Base-by-base conservation (phyloP, 2,797 vertebrate species). In the Chelonia mydas region DNA sequence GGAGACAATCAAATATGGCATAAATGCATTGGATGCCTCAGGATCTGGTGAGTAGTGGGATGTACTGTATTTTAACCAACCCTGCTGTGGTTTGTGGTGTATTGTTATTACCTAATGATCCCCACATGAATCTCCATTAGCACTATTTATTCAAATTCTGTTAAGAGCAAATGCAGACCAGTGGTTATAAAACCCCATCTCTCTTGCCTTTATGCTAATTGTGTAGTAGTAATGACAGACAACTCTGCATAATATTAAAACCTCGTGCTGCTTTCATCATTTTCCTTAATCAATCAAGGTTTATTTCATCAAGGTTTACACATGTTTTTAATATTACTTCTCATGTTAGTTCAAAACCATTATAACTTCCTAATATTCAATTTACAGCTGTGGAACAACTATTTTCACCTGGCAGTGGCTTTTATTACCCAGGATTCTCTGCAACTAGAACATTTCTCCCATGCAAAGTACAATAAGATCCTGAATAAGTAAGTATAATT, bases 401-500 rank as follows among this genome's bases (percentile, higher is more conserved):
- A 99, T 97, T 99, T 99, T 98, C 99, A 99, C 98, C 98, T 99
- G 98, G 99, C 99, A 1, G 99, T 99, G 98, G 99, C 99, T 87
- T 99, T 99, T 97, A 99, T 99, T 98, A 99, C 99, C 92, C 99
- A 99, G 96, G 99, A 99, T 97, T 99, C 99, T 89, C 98, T 99
- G 97, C 99, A 99, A 98, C 98, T 99, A 95, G 99, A 99, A 98
- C 99, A 99, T 96, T 99, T 99, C 94, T 99, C 99, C 0, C 98
- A 98, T 37, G 99, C 99, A 86, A 99, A 99, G 97, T 98, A 99
- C 98, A 99, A 98, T 99, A 99, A 99, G 98, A 99, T 99, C 96
- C 98, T 99, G 95, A 98, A 98, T 98, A 99, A 99, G 99, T 99
- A 98, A 98, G 99, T 87, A 84, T 88, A 76, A 81, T 87, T 55